Base-by-base conservation (phyloP, 2,888 invertebrate genomes). In the Lydus trimaculatus region DNA sequence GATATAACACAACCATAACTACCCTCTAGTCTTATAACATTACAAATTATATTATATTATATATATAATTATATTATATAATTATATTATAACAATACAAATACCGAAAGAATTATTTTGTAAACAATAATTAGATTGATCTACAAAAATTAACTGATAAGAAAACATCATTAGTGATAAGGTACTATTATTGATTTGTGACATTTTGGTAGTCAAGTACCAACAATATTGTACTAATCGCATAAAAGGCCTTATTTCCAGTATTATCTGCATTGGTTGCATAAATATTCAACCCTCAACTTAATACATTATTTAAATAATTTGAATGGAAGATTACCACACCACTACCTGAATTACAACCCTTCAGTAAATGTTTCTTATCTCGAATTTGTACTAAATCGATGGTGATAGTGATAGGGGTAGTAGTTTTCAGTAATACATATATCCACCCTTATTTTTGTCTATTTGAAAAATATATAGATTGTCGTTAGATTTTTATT, bases 31-130 rank as follows among this genome's bases (percentile, higher is more conserved):
- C 52, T n/a, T 43, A 7, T 7, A 43, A 43, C 17, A 43, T 8
- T n/a, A n/a, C n/a, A n/a, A n/a, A n/a, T n/a, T n/a, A n/a, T n/a
- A n/a, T n/a, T n/a, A n/a, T n/a, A n/a, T n/a, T n/a, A n/a, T n/a
- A 39, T 39, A 52, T 2, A 7, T 1, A 23, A 11, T 61, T 39
- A 63, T 15, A 36, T 59, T 63, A 65, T 62, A 33, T 62, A 58
- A 58, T 62, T 65, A 23, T 13, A 9, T n/a, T 31, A 31, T 23
- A 31, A 17, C 15, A 60, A 60, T 60, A 33, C 39, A n/a, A 5
- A 7, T 31, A 17, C 67, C 65, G 58, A 61, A 66, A 58, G 31
- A 63, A 64, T 61, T 73, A 75, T 73, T 75, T 68, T 69, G 72
- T 66, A 72, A 75, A 70, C 33, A 64, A 72, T 9, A 11, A 8